phyloP scores from a whole-genome alignment of 2,113 vertebrate genomes.

The Eulacestoma nigropectus region DNA sequence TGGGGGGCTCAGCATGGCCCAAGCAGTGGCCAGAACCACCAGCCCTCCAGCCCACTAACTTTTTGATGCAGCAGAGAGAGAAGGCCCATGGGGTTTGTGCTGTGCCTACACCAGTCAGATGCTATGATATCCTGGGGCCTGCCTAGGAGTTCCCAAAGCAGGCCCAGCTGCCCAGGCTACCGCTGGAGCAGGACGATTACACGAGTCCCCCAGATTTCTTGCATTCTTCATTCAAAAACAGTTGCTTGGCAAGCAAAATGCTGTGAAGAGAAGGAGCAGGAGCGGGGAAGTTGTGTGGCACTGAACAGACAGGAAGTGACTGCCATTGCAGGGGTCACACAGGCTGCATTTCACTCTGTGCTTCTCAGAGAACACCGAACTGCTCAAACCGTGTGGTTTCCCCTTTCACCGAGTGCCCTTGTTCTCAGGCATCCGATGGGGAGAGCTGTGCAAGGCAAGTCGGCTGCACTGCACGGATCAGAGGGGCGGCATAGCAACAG shows the following conservation, averaged over 20 bases:
- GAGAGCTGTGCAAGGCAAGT: background rate
- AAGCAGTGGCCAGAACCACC: background rate
- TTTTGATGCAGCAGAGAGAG: background rate
- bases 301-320: background rate
- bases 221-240: background rate
- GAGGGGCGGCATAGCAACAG: background rate
- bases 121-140: background rate
- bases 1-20: accelerated
- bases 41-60: too few species aligned
- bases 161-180: background rate
- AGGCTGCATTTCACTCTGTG: background rate
- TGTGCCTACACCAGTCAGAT: background rate
- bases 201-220: background rate
- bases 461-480: accelerated
- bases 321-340: background rate
- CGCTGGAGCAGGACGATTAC: background rate
- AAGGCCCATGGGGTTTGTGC: accelerated
- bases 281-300: background rate
- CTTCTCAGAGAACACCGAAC: accelerated
- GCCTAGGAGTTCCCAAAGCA: background rate
- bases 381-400: background rate
- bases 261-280: background rate
- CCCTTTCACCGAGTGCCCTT: background rate
- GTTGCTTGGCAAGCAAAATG: accelerated
- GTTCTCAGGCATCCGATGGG: background rate